Percentiles rank a stretch among this genome's conserved stretches.
phyloP scores from a whole-genome alignment of 2,113 vertebrate species.

The Paracanthobrama guichenoti region DNA sequence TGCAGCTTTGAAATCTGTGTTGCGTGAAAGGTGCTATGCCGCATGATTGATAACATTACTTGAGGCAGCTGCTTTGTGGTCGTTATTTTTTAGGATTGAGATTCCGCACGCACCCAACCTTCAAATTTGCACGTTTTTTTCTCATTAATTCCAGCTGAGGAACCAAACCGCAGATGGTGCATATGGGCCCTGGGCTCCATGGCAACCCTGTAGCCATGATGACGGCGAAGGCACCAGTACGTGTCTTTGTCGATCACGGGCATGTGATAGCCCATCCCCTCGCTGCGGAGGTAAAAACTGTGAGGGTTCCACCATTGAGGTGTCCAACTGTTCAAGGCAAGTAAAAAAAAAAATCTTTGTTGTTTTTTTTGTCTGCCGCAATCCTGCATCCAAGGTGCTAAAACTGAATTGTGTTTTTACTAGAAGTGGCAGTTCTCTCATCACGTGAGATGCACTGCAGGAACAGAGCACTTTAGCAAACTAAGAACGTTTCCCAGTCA shows the following conservation, averaged over 20 bases:
- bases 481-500: constrained; percentile 64
- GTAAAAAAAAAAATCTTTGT: neutral
- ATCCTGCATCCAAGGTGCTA: constrained; percentile 43
- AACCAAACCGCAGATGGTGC: constrained; percentile 89
- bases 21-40: constrained; percentile 27
- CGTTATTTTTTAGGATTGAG: constrained; percentile 37
- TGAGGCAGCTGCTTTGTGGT: constrained; percentile 42
- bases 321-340: constrained; percentile 96
- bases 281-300: constrained; percentile 88
- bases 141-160: constrained; percentile 75
- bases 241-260: constrained; percentile 88
- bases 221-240: constrained; percentile 88
- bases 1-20: constrained; percentile 22
- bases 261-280: constrained; percentile 86
- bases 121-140: neutral
- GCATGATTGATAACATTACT: constrained; percentile 44
- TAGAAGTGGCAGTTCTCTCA: constrained; percentile 74
- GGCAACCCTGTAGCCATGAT: constrained; percentile 92
- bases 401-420: constrained; percentile 69
- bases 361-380: too few species aligned
- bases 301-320: constrained; percentile 87
- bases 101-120: neutral
- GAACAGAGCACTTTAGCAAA: constrained; percentile 72
- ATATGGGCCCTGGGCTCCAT: constrained; percentile 87
- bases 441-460: constrained; percentile 63